These are phyloP conservation scores for Charina bottae DNA, from an alignment of 2,113 vertebrate genomes.

Conservation along the genomic window DNA sequence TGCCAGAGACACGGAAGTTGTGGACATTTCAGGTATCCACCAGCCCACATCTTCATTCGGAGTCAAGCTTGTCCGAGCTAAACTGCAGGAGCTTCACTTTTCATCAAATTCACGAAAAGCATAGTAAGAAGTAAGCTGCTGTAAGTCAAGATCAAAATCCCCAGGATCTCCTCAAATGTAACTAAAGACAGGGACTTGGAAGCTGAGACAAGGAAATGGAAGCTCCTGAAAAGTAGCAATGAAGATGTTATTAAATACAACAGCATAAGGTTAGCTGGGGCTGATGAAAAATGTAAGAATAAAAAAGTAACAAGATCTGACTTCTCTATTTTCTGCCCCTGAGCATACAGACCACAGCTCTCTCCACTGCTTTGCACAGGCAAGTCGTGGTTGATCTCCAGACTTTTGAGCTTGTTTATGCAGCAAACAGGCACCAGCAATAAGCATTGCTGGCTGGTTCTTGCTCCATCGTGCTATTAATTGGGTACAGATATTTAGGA, in stretches of 20 bases:
- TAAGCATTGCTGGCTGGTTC: background rate
- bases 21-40: rapidly evolving
- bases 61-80: background rate
- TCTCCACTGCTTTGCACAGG: background rate
- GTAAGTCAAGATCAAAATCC: background rate
- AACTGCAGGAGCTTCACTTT: rapidly evolving
- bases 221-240: background rate
- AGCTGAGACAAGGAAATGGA: background rate
- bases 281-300: background rate
- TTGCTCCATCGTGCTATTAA: background rate
- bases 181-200: background rate
- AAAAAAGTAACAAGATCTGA: background rate
- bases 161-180: background rate
- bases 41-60: background rate
- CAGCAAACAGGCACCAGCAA: background rate
- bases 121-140: background rate
- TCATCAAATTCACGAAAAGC: background rate
- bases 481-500: background rate
- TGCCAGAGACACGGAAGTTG: background rate
- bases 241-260: background rate
- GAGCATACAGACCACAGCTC: background rate
- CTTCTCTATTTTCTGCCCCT: background rate
- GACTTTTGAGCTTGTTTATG: background rate
- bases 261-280: background rate
- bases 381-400: background rate